Percentiles rank a stretch among this genome's conserved stretches.
Conservation (phyloP, 2,113 vertebrate genomes). For the Amphiprion percula region DNA sequence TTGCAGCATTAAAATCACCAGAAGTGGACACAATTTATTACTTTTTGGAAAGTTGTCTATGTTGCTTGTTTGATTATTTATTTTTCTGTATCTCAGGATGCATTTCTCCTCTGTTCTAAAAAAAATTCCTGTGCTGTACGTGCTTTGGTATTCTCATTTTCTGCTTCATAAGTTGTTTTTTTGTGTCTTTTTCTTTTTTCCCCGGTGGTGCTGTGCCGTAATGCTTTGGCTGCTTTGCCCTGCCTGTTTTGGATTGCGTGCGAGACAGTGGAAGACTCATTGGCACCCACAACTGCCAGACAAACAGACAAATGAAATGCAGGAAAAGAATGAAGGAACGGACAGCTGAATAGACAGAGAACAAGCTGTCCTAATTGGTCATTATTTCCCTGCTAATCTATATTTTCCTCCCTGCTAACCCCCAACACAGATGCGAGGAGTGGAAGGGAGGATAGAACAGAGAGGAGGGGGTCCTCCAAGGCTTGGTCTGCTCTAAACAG, state of each 20-base stretch:
- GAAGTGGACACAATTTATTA: background rate
- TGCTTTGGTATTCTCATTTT: conserved; percentile 19
- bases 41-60: background rate
- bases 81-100: background rate
- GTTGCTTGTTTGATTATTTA: too few relatives aligned
- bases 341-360: conserved; percentile 62
- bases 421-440: conserved; percentile 71
- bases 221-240: conserved; percentile 34
- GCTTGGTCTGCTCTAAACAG: conserved; percentile 31
- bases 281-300: conserved; percentile 69
- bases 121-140: background rate
- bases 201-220: background rate
- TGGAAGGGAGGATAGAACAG: conserved; percentile 21
- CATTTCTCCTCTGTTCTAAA: background rate
- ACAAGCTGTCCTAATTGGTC: conserved; percentile 73
- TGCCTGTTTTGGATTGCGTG: conserved; percentile 57
- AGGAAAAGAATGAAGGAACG: conserved; percentile 46
- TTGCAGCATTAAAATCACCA: background rate
- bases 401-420: conserved; percentile 64
- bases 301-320: conserved; percentile 64
- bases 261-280: conserved; percentile 58
- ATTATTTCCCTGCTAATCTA: conserved; percentile 72
- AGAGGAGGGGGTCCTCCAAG: conserved; percentile 12
- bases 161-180: conserved; percentile 18
- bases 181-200: background rate